Base-by-base conservation (phyloP, 1,140 invertebrate genomes). In the Cydia amplana region DNA sequence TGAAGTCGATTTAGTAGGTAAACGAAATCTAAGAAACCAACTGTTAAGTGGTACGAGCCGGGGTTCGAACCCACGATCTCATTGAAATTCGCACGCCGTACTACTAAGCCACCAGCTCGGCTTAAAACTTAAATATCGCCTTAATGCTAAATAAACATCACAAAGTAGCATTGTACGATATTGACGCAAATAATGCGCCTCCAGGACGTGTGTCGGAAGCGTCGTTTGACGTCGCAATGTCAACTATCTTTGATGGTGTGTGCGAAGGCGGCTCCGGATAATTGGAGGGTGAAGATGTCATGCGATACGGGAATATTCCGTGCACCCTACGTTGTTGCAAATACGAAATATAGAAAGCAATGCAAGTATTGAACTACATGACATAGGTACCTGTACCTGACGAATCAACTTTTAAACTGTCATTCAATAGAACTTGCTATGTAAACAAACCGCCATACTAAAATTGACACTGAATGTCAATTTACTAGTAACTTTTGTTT, bases 201-300 rank as follows among this genome's bases (percentile, higher is more conserved):
- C 20, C 20, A 55, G 51, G 51, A 55, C n/a, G 51, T 55, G 16
- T 55, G 51, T 55, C 51, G 51, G n/a, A 55, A 40, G 36, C 36
- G 55, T n/a, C 55, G 55, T 60, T 60, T 60, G 55, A 60, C 55
- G 55, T 60, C 55, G 55, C 55, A 60, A 60, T 60, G 55, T 60
- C 55, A 60, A 60, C 55, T 60, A 55, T 60, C 18, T 60, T 60
- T 60, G 55, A 60, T 60, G 20, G 55, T 60, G 55, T 60, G 55
- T 60, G 55, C 55, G 20, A 20, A 60, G 55, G 55, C 51, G 51
- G 16, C 55, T 10, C 18, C 20, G 55, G 55, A 60, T 60, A 60
- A 60, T 60, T 60, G 55, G 55, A 60, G n/a, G 55, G 55, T 18
- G 16, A 23, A 60, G 55, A 23, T n/a, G 51, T 18, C 46, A 49